Base-by-base conservation (phyloP, 2,113 vertebrate species). In the Urocynchramus pylzowi region DNA sequence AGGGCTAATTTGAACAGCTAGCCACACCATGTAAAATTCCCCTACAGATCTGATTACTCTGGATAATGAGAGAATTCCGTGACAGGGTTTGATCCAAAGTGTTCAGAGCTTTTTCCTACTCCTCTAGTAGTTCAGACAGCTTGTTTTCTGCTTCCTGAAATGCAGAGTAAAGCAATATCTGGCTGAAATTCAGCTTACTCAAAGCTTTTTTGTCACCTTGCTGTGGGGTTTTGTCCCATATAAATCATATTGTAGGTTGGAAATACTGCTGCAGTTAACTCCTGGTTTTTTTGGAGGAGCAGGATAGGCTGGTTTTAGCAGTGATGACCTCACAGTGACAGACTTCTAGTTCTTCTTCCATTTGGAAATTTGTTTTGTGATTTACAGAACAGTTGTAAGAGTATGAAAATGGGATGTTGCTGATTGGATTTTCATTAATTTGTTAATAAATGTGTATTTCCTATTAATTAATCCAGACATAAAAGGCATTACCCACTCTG, bases 321-420 rank as follows among this genome's bases (percentile, higher is more conserved):
- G 96, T 6, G 39, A 96, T 95, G 93, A 96, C 96, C 97, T 97
- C 84, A 69, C 95, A 94, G 96, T 96, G 96, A 93, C 98, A 98
- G 98, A 98, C 98, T 98, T 98, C 97, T 98, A 97, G 98, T 98
- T 98, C 98, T 98, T 98, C 97, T 97, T 95, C 77, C 94, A 83
- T 94, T 86, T 95, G 95, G 97, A 95, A 95, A 96, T 98, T 97
- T 97, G 91, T 96, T 97, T 98, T 96, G 95, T 92, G 96, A 98
- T 95, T 97, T 97, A 89, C 95, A 87, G 96, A 97, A 95, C 74
- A 95, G 57, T 97, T 97, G 87, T 94, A 97, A 81, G 86, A 89
- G 47, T 95, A 91, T 97, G 95, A 85, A 96, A 97, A 95, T 90
- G 53, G 78, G 75, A 89, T 97, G 85, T 95, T 97, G 61, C 84